Percentiles rank a stretch among this genome's conserved stretches.
phyloP scores from a whole-genome alignment of 37 sponge, comb jelly and placozoan genomes.

The Agelas oroides region DNA sequence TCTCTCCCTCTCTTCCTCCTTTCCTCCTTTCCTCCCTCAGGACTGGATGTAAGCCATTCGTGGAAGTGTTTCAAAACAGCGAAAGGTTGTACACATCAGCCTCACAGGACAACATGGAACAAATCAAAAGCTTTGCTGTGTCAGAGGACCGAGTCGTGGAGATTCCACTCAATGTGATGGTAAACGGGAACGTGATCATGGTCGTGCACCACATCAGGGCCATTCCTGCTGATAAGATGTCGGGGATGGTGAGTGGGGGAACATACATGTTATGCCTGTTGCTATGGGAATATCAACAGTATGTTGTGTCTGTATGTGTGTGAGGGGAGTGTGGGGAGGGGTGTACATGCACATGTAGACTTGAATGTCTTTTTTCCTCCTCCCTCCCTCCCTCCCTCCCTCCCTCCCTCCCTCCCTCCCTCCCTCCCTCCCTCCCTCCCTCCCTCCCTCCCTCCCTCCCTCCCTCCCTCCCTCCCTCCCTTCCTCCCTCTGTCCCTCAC shows the following conservation, averaged over 20 bases:
- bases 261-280: neutral
- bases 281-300: neutral
- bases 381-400: too few species aligned
- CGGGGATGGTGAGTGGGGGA: constrained; percentile 46
- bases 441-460: too few species aligned
- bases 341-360: neutral
- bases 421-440: too few species aligned
- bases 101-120: constrained; percentile 54
- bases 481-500: too few species aligned
- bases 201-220: constrained; percentile 68
- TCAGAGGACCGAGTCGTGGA: constrained; percentile 42
- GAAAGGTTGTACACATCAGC: constrained; percentile 76
- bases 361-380: too few species aligned
- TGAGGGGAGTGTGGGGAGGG: too few species aligned
- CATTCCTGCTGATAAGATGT: constrained; percentile 38
- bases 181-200: constrained; percentile 61
- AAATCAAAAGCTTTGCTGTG: constrained; percentile 51
- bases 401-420: too few species aligned
- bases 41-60: constrained; percentile 82
- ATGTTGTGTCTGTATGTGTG: neutral
- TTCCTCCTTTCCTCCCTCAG: too few species aligned
- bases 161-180: constrained; percentile 48
- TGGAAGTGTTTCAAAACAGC: constrained; percentile 74
- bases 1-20: too few species aligned
- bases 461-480: too few species aligned